Evolutionary conservation across 2,888 invertebrate genomes (phyloP), one percentile per base, ranked within the genome.

Genomic region (Drosophila leonis): DNA sequence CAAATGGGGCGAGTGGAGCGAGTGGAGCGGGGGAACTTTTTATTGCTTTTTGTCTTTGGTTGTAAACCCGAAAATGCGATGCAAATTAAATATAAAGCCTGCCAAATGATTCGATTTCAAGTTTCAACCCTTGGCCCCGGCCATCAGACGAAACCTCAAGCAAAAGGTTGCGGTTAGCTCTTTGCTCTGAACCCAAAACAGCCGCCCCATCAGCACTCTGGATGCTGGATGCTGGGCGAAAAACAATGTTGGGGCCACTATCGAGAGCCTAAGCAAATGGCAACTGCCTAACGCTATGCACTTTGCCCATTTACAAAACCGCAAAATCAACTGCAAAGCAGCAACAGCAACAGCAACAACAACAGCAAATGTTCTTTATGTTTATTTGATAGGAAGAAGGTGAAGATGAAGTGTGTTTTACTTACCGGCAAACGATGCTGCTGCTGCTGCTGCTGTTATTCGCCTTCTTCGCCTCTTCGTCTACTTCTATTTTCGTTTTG

Each of bases 11-110:
- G 24, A 24, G 24, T 27, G 12, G 33, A 5, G 12, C 1, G 4
- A 3, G 33, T n/a, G 7, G 27, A 4, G 18, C 6, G 33, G 12
- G 10, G 49, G 27, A n/a, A 12, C 12, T 7, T 31, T n/a, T 57
- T 61, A 73, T 62, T 64, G 78, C 73, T 73, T 77, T 72, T 68
- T 31, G 56, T 67, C 51, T 64, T 44, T 42, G 37, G 33, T 27
- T 44, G 57, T 64, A 55, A 51, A 24, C 60, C 72, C 44, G 59
- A 68, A 77, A 77, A 65, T 81, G 71, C 60, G 80, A 86, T 83
- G 87, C 87, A 83, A 83, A 83, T 83, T 83, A 83, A 83, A 83
- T 83, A 69, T 80, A 83, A 87, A 83, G 84, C 78, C 80, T 65
- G 67, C 80, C 82, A 82, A 83, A 87, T 82, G 84, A 83, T 83